These are phyloP conservation scores for Aquatica leii DNA, from an alignment of 2,888 invertebrate species.

Conservation along the genomic window DNA sequence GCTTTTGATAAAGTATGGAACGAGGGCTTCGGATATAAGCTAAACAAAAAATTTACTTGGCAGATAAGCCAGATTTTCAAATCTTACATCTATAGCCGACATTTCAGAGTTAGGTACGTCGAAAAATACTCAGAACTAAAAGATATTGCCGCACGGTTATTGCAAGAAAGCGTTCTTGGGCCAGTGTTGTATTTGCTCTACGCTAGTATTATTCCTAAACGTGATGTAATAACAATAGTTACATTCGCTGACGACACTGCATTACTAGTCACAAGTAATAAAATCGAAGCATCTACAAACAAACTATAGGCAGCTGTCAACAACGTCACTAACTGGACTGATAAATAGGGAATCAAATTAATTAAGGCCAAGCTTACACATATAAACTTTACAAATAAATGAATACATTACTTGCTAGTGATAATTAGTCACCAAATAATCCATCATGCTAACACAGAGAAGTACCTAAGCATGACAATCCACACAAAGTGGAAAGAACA, in stretches of 20 bases:
- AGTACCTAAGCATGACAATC: conserved; percentile 42
- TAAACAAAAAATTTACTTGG: conserved; percentile 23
- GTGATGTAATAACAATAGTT: conserved; percentile 20
- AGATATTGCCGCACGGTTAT: conserved; percentile 24
- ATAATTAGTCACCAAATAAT: conserved; percentile 28
- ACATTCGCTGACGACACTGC: conserved; percentile 25
- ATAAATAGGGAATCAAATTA: conserved; percentile 26
- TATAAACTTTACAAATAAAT: conserved; percentile 35
- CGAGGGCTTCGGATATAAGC: conserved; percentile 26
- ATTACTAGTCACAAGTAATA: conserved; percentile 18
- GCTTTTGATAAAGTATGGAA: conserved; percentile 34
- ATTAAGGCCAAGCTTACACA: conserved; percentile 38
- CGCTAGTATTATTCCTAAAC: conserved; percentile 17
- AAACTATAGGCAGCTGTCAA: conserved; percentile 13
- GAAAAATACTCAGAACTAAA: conserved; percentile 11
- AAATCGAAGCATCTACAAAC: conserved; percentile 15
- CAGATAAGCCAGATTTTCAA: conserved; percentile 17
- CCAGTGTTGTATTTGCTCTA: conserved; percentile 1
- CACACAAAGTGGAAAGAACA: conserved; percentile 25
- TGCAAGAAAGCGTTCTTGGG: conserved; percentile 28
- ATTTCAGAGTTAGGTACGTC: conserved; percentile 21
- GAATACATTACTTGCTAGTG: conserved; percentile 1
- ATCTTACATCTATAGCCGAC: conserved; percentile 23
- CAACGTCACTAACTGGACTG: conserved; percentile 24
- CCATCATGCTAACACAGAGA: conserved; percentile 27